These are phyloP conservation scores for Alca torda DNA, from an alignment of 2,797 vertebrate genomes.

Conservation along the genomic window DNA sequence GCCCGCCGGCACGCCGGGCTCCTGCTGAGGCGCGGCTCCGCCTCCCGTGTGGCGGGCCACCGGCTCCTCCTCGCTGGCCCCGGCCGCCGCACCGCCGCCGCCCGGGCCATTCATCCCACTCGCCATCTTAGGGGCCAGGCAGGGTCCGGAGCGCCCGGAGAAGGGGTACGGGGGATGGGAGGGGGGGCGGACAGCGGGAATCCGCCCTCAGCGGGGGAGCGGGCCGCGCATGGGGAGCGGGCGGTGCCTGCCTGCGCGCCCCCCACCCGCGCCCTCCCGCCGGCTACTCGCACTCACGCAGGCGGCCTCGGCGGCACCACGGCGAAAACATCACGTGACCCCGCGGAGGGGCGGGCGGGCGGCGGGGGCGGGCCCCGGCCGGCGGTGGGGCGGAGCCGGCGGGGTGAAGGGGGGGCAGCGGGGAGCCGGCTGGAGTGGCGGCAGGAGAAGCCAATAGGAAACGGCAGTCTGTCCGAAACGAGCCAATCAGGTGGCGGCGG, in stretches of 20 bases:
- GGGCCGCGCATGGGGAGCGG: slow-evolving; percentile 12
- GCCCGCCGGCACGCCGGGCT: background rate
- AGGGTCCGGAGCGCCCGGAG: background rate
- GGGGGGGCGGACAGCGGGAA: background rate
- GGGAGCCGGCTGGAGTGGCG: background rate
- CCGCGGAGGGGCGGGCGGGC: slow-evolving; percentile 68
- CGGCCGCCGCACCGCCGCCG: background rate
- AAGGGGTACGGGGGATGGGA: background rate
- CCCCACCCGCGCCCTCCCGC: background rate
- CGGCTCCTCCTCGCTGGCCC: background rate
- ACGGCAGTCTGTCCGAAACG: accelerated
- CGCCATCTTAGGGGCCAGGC: slow-evolving; percentile 54
- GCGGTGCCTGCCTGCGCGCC: slow-evolving; percentile 9
- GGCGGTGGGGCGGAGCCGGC: slow-evolving; percentile 46
- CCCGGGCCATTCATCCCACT: slow-evolving; percentile 48
- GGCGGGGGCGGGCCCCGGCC: background rate
- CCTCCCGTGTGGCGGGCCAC: background rate
- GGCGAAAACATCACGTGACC: slow-evolving; percentile 94
- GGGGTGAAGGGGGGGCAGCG: background rate
- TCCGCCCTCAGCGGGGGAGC: slow-evolving; percentile 13
- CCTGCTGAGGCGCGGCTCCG: background rate
- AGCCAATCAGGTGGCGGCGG: background rate
- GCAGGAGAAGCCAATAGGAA: background rate
- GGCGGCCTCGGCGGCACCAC: slow-evolving; percentile 72
- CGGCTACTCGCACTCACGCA: slow-evolving; percentile 77